These are phyloP conservation scores for Amphipoea oculea DNA, from an alignment of 2,888 invertebrate species.

Conservation along the genomic window DNA sequence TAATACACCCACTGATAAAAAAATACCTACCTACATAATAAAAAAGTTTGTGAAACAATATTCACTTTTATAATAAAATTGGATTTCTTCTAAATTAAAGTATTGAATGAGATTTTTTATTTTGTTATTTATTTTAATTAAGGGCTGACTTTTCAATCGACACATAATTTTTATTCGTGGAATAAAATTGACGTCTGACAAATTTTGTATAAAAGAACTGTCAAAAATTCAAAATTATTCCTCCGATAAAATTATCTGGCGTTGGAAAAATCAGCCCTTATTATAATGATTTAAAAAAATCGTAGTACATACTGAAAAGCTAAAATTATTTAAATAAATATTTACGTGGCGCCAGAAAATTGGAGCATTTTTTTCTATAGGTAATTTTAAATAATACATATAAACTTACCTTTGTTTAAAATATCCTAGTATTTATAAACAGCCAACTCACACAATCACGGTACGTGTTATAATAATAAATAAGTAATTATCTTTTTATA, in stretches of 20 bases:
- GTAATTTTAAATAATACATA: not conserved
- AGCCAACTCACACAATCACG: conserved; percentile 55
- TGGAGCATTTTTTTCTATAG: not conserved
- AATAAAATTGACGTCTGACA: too few relatives aligned
- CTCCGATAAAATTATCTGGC: too few relatives aligned
- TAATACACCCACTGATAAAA: not conserved
- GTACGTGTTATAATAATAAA: conserved; percentile 27
- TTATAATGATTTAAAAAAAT: too few relatives aligned
- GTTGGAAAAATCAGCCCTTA: too few relatives aligned
- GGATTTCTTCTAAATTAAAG: not conserved
- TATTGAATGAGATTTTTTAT: not conserved
- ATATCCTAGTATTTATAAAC: conserved; percentile 53
- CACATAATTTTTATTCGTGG: too few relatives aligned
- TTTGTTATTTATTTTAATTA: not conserved
- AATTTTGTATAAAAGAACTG: too few relatives aligned
- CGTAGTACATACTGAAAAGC: not conserved
- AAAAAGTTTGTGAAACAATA: not conserved
- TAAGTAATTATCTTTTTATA: conserved; percentile 27
- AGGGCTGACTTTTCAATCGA: too few relatives aligned
- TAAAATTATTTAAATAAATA: not conserved
- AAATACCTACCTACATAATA: not conserved
- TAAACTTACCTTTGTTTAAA: conserved; percentile 50
- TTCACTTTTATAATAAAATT: not conserved
- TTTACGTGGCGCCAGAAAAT: not conserved
- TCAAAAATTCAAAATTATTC: too few relatives aligned